These are phyloP conservation scores for Paralichthys olivaceus DNA, from an alignment of 2,113 vertebrate species.

Conservation along the genomic window DNA sequence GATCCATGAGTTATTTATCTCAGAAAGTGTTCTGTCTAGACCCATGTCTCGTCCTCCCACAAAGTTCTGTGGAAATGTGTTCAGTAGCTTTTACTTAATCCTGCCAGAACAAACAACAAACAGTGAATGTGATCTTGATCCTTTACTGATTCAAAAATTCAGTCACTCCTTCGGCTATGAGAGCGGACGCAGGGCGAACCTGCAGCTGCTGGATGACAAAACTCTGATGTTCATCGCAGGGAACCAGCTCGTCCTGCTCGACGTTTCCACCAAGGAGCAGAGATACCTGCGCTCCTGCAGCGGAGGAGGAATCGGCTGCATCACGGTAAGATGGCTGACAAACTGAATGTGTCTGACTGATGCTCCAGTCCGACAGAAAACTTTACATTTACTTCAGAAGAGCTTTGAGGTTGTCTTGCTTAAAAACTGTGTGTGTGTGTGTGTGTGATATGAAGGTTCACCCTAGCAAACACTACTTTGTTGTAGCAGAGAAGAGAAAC, in stretches of 20 bases:
- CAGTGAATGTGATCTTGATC: slow-evolving; percentile 17
- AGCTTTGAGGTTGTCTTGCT: too few relatives aligned
- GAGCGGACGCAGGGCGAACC: slow-evolving; percentile 86
- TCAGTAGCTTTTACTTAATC: too few relatives aligned
- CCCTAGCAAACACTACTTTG: slow-evolving; percentile 85
- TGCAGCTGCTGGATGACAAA: slow-evolving; percentile 85
- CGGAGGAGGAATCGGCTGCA: slow-evolving; percentile 88
- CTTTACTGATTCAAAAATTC: slow-evolving; percentile 31
- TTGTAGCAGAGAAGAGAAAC: slow-evolving; percentile 90
- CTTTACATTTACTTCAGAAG: neutral
- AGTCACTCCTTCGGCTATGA: slow-evolving; percentile 97
- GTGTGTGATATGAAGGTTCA: slow-evolving; percentile 83
- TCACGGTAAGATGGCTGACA: slow-evolving; percentile 82
- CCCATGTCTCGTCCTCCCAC: too few relatives aligned
- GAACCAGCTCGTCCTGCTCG: slow-evolving; percentile 86
- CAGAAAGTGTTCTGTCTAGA: too few relatives aligned
- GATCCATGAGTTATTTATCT: too few relatives aligned
- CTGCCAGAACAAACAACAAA: neutral
- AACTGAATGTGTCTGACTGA: neutral
- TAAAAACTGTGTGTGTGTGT: neutral
- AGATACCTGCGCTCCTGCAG: slow-evolving; percentile 86
- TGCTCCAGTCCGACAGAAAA: neutral
- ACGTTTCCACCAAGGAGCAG: slow-evolving; percentile 85
- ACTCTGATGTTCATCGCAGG: slow-evolving; percentile 90
- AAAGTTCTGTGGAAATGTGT: too few relatives aligned